Evolutionary conservation across 2,113 vertebrate species (phyloP).

Genomic region (Parotia lawesii): DNA sequence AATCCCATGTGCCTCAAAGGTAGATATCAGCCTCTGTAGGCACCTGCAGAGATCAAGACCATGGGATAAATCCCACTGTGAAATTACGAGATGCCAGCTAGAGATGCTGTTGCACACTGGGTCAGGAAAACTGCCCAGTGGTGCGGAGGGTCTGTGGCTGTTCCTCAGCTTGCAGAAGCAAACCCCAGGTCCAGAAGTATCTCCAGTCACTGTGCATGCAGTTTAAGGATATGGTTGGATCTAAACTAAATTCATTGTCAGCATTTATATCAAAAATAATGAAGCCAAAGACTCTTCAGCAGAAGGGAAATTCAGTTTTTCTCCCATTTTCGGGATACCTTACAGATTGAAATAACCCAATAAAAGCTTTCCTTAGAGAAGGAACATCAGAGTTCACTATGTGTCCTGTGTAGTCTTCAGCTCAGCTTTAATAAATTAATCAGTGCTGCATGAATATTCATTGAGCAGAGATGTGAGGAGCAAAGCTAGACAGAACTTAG

Average conservation of each 20-base stretch:
- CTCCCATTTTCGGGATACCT: background rate
- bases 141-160: background rate
- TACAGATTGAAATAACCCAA: background rate
- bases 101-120: background rate
- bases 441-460: background rate
- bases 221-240: background rate
- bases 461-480: background rate
- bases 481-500: background rate
- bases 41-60: background rate
- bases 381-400: background rate
- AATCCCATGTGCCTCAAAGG: background rate
- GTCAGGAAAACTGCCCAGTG: background rate
- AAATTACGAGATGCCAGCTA: background rate
- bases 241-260: background rate
- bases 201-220: background rate
- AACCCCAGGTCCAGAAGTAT: background rate
- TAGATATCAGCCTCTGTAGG: background rate
- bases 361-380: background rate
- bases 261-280: background rate
- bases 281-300: background rate
- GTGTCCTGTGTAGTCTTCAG: background rate
- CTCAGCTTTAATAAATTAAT: background rate
- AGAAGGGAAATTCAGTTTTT: background rate
- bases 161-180: background rate
- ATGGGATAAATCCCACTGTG: background rate